phyloP scores from a whole-genome alignment of 23 tunicate genomes.

The Clavelina lepadiformis region DNA sequence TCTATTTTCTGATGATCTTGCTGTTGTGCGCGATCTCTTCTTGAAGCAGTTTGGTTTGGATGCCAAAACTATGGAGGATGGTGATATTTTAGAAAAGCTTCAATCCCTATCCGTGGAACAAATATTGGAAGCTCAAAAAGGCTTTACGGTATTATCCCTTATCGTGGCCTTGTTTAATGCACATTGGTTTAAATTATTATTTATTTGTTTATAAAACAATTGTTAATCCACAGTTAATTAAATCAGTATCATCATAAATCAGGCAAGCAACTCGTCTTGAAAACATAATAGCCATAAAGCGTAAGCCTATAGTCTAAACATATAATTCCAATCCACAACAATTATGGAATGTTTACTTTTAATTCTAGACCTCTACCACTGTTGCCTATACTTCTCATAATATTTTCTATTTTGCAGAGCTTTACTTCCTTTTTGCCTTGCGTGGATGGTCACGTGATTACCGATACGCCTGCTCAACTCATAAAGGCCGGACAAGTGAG shows the following conservation, averaged over 20 bases:
- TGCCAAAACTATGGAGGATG: conserved; percentile 6
- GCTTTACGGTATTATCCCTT: conserved; percentile 15
- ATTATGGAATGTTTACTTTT: too few species aligned
- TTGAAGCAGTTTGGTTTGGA: conserved; percentile 10
- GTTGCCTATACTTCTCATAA: too few species aligned
- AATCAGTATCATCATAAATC: too few species aligned
- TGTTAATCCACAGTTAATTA: too few species aligned
- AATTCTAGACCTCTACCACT: too few species aligned
- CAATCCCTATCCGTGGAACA: conserved; percentile 22
- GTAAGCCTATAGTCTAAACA: too few species aligned
- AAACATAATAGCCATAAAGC: too few species aligned
- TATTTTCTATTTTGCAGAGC: conserved; percentile 5
- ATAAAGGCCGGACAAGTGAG: conserved; percentile 37
- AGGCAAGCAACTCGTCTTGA: too few species aligned
- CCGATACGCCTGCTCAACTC: conserved; percentile 35
- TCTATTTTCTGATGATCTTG: neutral
- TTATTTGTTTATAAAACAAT: too few species aligned
- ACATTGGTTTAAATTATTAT: too few species aligned
- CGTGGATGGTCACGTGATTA: conserved; percentile 78
- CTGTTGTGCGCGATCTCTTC: conserved; percentile 5
- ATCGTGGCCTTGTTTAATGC: too few species aligned
- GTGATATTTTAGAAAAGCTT: conserved; percentile 8
- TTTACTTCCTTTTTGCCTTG: conserved; percentile 15
- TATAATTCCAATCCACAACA: too few species aligned
- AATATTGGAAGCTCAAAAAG: conserved; percentile 7